Evolutionary conservation across 2,797 vertebrate genomes (phyloP).

Genomic region (Adrianichthys oophorus): DNA sequence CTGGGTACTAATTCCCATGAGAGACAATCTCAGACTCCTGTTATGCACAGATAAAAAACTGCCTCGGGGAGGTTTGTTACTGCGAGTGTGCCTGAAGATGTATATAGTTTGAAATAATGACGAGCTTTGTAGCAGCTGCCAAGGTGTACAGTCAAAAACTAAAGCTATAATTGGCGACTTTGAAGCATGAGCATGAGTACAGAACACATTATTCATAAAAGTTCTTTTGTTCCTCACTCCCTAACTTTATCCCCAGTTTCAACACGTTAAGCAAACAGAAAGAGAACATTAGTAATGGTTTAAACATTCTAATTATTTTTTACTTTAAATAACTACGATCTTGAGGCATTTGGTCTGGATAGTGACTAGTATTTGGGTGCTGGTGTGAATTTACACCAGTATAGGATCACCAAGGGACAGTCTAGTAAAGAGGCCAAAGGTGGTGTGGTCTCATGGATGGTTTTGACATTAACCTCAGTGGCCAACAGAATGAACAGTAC

Average conservation of each 20-base stretch:
- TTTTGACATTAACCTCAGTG: conserved; percentile 69
- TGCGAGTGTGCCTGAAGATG: conserved; percentile 53
- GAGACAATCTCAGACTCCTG: conserved; percentile 71
- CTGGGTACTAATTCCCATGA: conserved; percentile 74
- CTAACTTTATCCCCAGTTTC: not conserved
- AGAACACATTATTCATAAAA: conserved; percentile 1
- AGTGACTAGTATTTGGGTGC: conserved; percentile 4
- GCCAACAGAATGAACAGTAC: conserved; percentile 30
- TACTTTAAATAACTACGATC: not conserved
- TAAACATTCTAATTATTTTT: not conserved
- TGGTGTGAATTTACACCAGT: conserved; percentile 37
- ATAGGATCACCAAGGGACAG: conserved; percentile 52
- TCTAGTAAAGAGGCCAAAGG: conserved; percentile 73
- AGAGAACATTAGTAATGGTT: not conserved
- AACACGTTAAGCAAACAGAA: not conserved
- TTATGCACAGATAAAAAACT: conserved; percentile 69
- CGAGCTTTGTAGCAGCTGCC: conserved; percentile 45
- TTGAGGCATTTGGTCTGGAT: not conserved
- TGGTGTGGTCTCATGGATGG: conserved; percentile 53
- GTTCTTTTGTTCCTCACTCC: conserved; percentile 5
- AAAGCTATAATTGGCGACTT: conserved; percentile 51
- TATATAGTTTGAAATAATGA: conserved; percentile 39
- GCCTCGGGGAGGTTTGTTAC: conserved; percentile 56
- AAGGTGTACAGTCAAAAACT: conserved; percentile 27
- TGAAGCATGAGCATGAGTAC: conserved; percentile 31